Base-by-base conservation (phyloP, 2,113 vertebrate genomes). In the Galbula dea region DNA sequence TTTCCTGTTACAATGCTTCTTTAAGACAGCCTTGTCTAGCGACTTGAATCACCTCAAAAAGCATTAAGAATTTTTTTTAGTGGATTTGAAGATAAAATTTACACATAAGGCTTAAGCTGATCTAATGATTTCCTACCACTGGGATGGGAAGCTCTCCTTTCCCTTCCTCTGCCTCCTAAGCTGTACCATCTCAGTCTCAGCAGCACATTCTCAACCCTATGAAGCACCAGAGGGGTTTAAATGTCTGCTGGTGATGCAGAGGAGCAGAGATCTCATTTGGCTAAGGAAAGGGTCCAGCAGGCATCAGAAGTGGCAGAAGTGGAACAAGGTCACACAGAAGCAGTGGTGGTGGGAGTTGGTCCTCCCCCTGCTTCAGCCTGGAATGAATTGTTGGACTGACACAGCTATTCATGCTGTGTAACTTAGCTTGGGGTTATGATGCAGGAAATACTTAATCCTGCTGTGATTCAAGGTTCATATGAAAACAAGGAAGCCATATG, bases 231-330 rank as follows among this genome's bases (percentile, higher is more conserved):
- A 10, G 36, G 8, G 3, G 1, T 2, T 11, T 79, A 16, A 37
- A 45, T 7, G 6, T 6, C 30, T 62, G 4, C 27, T 63, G 76
- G 21, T 0, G 3, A 39, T 0, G 3, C 23, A 34, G 26, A 34
- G 32, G 32, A 54, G 30, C 26, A 54, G 45, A 81, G 30, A 32
- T 10, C 41, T 67, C 30, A 32, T 72, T 34, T 43, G 41, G 21
- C 20, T 87, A 23, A 34, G 12, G 20, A 34, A 72, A 76, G 18
- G 15, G 23, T 72, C 23, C 21, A 62, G 23, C 5, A 34, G 16
- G 23, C 4, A 32, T 34, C 58, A 72, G 82, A 43, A 52, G 36
- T 6, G 11, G 8, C 4, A 10, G 23, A 76, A 81, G 36, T 9
- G 23, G 9, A 51, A 12, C 9, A 65, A 77, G 9, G 20, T 62